phyloP scores from a whole-genome alignment of 2,113 vertebrate species.

The Chaetops frenatus region DNA sequence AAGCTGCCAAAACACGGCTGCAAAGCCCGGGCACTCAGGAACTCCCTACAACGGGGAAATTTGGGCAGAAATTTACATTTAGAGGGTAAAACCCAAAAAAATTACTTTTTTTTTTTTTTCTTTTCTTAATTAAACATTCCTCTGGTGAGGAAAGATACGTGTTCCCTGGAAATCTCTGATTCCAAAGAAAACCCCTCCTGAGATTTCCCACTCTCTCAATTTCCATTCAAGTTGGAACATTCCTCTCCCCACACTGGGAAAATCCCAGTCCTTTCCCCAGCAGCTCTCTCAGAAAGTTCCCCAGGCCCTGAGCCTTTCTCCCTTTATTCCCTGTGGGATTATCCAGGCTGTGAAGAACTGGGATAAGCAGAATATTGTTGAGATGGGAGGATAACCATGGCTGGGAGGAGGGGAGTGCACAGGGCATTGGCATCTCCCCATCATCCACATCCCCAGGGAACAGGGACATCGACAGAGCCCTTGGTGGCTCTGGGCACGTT shows the following conservation, averaged over 20 bases:
- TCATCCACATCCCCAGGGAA: background rate
- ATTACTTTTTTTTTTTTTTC: background rate
- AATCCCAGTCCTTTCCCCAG: background rate
- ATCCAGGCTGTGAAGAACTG: background rate
- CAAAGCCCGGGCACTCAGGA: background rate
- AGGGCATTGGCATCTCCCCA: fast-evolving
- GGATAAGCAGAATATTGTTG: background rate
- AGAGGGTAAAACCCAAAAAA: fast-evolving
- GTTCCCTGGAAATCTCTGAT: background rate
- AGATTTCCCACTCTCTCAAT: background rate
- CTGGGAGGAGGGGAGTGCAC: background rate
- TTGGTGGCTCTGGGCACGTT: background rate
- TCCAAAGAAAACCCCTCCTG: background rate
- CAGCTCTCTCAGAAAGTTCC: background rate
- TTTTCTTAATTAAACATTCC: background rate
- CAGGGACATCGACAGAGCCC: fast-evolving
- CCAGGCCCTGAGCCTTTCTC: background rate
- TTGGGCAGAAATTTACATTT: background rate
- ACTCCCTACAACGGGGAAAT: fast-evolving
- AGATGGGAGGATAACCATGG: background rate
- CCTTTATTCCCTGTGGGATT: background rate
- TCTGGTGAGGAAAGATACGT: background rate
- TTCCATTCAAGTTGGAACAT: background rate
- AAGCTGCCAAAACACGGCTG: background rate
- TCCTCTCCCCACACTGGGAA: background rate